These are phyloP conservation scores for Agrilus planipennis DNA, from an alignment of 1,140 invertebrate genomes.

Conservation along the genomic window DNA sequence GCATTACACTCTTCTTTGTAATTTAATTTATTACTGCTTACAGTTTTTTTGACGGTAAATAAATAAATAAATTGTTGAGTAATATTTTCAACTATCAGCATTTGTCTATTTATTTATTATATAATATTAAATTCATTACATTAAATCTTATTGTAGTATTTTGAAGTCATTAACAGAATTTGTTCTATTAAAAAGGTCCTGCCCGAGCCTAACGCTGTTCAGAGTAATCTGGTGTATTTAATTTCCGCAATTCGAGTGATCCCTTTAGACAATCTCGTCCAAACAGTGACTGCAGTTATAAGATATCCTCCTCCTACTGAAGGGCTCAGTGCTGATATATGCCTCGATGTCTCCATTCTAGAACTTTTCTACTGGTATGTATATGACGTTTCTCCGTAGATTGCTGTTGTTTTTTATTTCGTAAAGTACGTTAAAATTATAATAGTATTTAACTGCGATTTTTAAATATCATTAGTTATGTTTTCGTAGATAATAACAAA, in stretches of 20 bases:
- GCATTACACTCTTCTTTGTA: too few species aligned
- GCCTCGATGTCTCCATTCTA: slow-evolving; percentile 47
- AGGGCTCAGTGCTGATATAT: slow-evolving; percentile 46
- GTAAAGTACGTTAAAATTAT: background rate
- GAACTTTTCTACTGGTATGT: slow-evolving; percentile 46
- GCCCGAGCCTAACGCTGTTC: slow-evolving; percentile 55
- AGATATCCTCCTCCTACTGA: slow-evolving; percentile 64
- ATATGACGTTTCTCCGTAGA: background rate
- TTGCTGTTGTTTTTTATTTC: slow-evolving; percentile 6
- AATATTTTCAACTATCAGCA: too few species aligned
- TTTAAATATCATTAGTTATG: slow-evolving; percentile 2
- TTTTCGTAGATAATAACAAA: background rate
- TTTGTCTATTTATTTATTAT: too few species aligned
- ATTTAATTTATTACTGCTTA: too few species aligned
- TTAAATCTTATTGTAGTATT: too few species aligned
- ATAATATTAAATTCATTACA: too few species aligned
- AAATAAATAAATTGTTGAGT: too few species aligned
- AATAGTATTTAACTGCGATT: background rate
- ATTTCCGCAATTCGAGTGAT: slow-evolving; percentile 72
- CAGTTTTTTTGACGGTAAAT: too few species aligned
- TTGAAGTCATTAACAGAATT: too few species aligned
- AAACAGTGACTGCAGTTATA: slow-evolving; percentile 70
- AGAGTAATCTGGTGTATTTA: slow-evolving; percentile 67
- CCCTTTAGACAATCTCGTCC: slow-evolving; percentile 76
- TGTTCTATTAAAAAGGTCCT: too few species aligned